phyloP scores from a whole-genome alignment of 2,797 vertebrate species.

The Poeciliopsis gracilis region DNA sequence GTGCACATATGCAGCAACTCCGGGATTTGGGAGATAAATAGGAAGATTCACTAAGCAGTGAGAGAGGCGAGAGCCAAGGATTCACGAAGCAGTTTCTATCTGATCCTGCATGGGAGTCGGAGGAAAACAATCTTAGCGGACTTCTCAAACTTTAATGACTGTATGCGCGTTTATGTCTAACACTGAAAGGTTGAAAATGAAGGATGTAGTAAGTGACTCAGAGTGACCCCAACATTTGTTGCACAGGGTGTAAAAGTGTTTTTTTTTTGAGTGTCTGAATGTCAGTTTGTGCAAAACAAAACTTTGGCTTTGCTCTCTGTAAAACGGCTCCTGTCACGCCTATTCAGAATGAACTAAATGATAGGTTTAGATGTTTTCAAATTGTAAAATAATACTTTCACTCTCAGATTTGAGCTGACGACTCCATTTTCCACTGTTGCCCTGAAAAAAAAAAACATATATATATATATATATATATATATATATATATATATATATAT shows the following conservation, averaged over 20 bases:
- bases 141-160: constrained; percentile 60
- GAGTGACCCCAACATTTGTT: constrained; percentile 23
- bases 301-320: constrained; percentile 48
- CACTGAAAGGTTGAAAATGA: constrained; percentile 22
- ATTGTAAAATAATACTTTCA: background rate
- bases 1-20: constrained; percentile 33
- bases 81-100: constrained; percentile 47
- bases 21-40: constrained; percentile 38
- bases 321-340: constrained; percentile 24
- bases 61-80: constrained; percentile 39
- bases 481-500: background rate
- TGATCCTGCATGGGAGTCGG: constrained; percentile 39
- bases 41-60: constrained; percentile 44
- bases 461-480: background rate
- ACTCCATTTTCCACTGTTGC: background rate
- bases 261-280: constrained; percentile 25
- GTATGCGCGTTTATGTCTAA: background rate
- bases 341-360: constrained; percentile 35
- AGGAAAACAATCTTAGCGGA: constrained; percentile 49
- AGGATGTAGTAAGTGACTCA: constrained; percentile 41
- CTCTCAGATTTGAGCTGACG: background rate
- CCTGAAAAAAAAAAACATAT: background rate
- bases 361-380: constrained; percentile 8
- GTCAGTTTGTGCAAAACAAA: constrained; percentile 29
- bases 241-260: constrained; percentile 4